A percentile compares a stretch with the other conserved stretches of the same genome.
Conservation (phyloP, 2,113 vertebrate genomes). For the Platanista minor region DNA sequence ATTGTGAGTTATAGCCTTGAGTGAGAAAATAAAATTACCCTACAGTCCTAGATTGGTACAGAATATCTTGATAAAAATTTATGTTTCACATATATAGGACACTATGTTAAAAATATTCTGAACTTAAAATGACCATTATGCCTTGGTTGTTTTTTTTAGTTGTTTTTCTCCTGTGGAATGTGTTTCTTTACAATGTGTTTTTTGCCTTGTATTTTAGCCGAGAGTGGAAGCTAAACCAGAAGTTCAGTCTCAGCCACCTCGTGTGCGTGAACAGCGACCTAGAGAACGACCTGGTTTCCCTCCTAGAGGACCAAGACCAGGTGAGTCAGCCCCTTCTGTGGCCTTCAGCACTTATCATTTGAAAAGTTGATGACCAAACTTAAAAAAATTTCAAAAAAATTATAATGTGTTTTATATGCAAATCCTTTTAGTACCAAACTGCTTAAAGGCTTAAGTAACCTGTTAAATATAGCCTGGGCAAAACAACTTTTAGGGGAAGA, state of each 20-base stretch:
- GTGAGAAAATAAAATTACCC: slow-evolving; percentile 59
- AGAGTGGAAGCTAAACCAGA: slow-evolving; percentile 92
- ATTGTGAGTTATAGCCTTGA: slow-evolving; percentile 38
- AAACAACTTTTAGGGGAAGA: not conserved
- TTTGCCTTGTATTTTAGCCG: slow-evolving; percentile 81
- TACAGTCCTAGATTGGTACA: slow-evolving; percentile 88
- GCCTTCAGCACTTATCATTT: not conserved
- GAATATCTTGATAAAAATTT: slow-evolving; percentile 73
- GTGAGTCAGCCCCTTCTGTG: slow-evolving; percentile 70
- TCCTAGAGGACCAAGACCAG: slow-evolving; percentile 90
- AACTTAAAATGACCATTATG: slow-evolving; percentile 53
- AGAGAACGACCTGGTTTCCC: slow-evolving; percentile 90
- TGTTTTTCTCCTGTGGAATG: not conserved
- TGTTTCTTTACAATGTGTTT: slow-evolving; percentile 36
- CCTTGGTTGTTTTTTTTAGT: slow-evolving; percentile 44
- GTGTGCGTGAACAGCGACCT: slow-evolving; percentile 92
- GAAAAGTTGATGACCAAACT: not conserved
- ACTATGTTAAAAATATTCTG: slow-evolving; percentile 40
- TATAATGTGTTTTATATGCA: not conserved
- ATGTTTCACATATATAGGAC: slow-evolving; percentile 33
- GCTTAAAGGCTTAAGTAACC: not conserved
- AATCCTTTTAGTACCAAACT: not conserved
- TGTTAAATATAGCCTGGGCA: not conserved
- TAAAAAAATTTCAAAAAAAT: not conserved
- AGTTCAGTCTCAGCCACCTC: slow-evolving; percentile 86